These are phyloP conservation scores for Pissodes strobi DNA, from an alignment of 1,140 invertebrate species.

Conservation along the genomic window DNA sequence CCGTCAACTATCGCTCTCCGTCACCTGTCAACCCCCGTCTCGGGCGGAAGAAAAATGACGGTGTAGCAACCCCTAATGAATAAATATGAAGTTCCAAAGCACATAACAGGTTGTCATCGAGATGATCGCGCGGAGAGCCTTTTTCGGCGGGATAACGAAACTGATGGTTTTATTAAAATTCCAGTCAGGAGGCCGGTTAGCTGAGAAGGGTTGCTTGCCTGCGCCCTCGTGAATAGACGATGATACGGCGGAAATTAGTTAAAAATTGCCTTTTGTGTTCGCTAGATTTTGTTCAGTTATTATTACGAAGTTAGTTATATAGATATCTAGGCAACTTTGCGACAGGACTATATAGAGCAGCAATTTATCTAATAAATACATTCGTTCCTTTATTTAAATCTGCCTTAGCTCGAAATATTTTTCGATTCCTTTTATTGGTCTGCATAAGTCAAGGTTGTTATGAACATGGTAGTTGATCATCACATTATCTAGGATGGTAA, in stretches of 20 bases:
- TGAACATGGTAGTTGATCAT: too few relatives aligned
- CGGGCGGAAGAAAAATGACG: neutral
- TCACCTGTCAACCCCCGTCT: constrained; percentile 1
- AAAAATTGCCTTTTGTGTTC: constrained; percentile 12
- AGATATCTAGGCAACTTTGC: too few relatives aligned
- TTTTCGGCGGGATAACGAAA: constrained; percentile 18
- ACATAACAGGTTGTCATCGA: constrained; percentile 22
- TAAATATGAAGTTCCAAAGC: constrained; percentile 17
- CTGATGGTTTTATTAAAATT: constrained; percentile 23
- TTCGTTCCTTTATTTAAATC: too few relatives aligned
- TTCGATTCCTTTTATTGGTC: too few relatives aligned
- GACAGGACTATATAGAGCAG: too few relatives aligned
- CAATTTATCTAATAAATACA: too few relatives aligned
- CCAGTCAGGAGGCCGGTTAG: neutral
- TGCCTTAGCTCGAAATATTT: too few relatives aligned
- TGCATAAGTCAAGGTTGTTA: too few relatives aligned
- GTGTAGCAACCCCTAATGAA: constrained; percentile 12
- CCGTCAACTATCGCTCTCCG: neutral
- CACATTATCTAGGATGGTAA: too few relatives aligned
- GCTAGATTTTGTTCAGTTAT: neutral
- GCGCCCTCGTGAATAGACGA: neutral
- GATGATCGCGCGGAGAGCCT: constrained; percentile 9
- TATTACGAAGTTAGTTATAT: too few relatives aligned
- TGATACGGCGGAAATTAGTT: constrained; percentile 12
- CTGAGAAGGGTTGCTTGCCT: constrained; percentile 4